Conservation (phyloP, 1,140 invertebrate genomes). For the Globodera ellingtonae region DNA sequence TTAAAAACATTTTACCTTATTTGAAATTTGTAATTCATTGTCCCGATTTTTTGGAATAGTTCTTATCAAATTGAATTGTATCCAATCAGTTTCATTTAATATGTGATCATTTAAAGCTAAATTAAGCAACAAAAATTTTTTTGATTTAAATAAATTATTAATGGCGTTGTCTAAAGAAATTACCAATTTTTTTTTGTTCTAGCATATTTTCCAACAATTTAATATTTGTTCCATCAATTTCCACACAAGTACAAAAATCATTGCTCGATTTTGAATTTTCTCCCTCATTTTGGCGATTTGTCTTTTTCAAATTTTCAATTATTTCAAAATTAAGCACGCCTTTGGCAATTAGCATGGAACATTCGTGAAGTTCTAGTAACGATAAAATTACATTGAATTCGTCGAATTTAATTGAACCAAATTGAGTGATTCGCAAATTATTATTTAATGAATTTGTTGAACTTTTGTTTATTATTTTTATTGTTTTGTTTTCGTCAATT, state of each 20-base stretch:
- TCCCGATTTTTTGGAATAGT: background rate
- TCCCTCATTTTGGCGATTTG: background rate
- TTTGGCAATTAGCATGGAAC: slow-evolving; percentile 1
- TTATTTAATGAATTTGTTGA: too few species aligned
- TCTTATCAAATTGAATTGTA: background rate
- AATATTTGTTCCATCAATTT: background rate
- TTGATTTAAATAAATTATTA: background rate
- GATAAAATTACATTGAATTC: background rate
- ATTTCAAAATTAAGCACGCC: background rate
- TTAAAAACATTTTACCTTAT: background rate
- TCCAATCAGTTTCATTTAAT: background rate
- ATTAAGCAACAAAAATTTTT: background rate
- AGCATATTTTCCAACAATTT: background rate
- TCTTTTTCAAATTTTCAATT: background rate
- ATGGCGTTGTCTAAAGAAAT: background rate
- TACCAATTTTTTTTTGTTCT: background rate
- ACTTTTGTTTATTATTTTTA: too few species aligned
- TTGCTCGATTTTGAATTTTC: background rate
- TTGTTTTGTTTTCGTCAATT: too few species aligned
- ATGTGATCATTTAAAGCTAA: background rate
- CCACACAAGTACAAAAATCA: background rate
- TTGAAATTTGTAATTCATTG: background rate
- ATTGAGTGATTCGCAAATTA: background rate
- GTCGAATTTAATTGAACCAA: background rate
- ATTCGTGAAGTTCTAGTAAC: background rate